phyloP scores from a whole-genome alignment of 2,888 invertebrate species.

The Dyspetes luteomarginatus region DNA sequence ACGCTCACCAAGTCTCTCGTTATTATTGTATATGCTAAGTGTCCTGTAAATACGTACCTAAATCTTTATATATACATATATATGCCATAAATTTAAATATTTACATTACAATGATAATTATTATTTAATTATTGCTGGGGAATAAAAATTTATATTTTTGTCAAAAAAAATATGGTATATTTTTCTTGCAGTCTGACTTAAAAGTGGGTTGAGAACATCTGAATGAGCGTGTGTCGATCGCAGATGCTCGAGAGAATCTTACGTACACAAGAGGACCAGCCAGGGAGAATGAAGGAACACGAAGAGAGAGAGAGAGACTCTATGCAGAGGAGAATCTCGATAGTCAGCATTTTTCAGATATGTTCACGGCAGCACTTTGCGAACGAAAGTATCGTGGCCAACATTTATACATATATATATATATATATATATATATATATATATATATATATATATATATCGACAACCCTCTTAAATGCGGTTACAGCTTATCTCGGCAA shows the following conservation, averaged over 20 bases:
- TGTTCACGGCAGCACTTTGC: conserved; percentile 18
- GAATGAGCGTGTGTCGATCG: conserved; percentile 13
- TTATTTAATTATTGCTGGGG: no score
- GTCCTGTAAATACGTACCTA: no score
- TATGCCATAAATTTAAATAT: no score
- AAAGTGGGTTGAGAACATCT: neutral
- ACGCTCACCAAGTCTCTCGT: no score
- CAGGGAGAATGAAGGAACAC: conserved; percentile 10
- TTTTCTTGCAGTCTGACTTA: neutral
- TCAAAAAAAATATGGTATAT: neutral
- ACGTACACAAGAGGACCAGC: neutral
- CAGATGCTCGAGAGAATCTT: conserved; percentile 37
- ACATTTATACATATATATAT: conserved; percentile 4
- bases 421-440: no score
- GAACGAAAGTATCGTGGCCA: conserved; percentile 22
- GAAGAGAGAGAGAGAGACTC: conserved; percentile 8
- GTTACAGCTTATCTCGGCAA: conserved; percentile 44
- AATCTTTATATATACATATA: no score
- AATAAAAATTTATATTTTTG: neutral
- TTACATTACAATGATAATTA: no score
- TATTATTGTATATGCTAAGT: no score
- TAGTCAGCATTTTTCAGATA: conserved; percentile 44
- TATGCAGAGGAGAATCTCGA: conserved; percentile 36
- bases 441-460: no score
- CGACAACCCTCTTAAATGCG: conserved; percentile 28